Evolutionary conservation across 1,140 invertebrate species (phyloP), one percentile per base, ranked within the genome.

Genomic region (Bombus soroeensis): DNA sequence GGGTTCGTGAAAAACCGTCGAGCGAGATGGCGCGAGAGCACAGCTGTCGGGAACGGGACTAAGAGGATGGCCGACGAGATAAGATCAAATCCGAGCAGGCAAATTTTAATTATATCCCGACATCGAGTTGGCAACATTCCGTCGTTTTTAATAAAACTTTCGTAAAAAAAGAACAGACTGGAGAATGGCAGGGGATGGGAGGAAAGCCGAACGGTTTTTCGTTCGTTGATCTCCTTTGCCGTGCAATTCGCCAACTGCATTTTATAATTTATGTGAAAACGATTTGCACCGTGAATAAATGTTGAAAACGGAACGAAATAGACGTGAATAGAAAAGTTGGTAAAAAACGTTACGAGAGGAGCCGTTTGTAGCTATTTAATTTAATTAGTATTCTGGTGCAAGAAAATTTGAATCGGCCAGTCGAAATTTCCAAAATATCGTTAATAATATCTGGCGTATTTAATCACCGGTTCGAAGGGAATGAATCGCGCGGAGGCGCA

Each of bases 41-140:
- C 83, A 85, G 79, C 84, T 85, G 84, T 81, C 79, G 85, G 47
- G 41, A 83, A 83, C 74, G 87, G 71, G 80, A 53, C 62, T 37
- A 47, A 83, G 66, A 76, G 41, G 41, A 43, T 43, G 71, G 47
- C 47, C 43, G 12, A 6, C 5, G 57, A 47, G 78, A 85, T 85
- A 85, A 85, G 78, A 89, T 89, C 81, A 89, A 87, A 89, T 89
- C 87, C 81, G 43, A 74, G 81, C 72, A 66, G 73, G 85, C 85
- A 70, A 88, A 87, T 89, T 88, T 89, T 89, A 89, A 89, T 89
- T 89, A 89, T 88, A 89, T 89, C 86, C 88, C 39, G 88, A 89
- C 88, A 89, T 89, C 81, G 84, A 84, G 87, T 89, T 83, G 88
- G 88, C 85, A 86, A 89, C 88, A 80, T 89, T 89, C 88, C 85